Percentiles rank a stretch among this genome's conserved stretches.
phyloP scores from a whole-genome alignment of 2,797 vertebrate genomes.

The Sebastes itinus region DNA sequence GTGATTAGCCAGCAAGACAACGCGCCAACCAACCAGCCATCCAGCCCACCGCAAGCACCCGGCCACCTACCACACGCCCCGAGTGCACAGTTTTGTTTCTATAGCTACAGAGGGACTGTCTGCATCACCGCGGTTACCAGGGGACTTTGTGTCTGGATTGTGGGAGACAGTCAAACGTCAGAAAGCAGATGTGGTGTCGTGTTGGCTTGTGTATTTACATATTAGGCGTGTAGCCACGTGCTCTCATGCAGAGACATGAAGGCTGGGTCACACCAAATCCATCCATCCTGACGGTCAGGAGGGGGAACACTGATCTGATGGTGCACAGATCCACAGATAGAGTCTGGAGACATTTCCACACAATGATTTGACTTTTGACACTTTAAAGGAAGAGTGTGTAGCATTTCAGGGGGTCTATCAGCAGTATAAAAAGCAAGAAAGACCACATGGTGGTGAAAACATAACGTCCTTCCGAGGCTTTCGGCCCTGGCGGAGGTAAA shows the following conservation, averaged over 20 bases:
- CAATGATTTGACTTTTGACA: neutral
- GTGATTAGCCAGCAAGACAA: conserved; percentile 57
- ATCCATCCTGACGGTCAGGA: conserved; percentile 8
- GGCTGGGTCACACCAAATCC: neutral
- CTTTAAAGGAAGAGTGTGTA: neutral
- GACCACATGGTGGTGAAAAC: too few relatives aligned
- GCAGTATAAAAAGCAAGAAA: neutral
- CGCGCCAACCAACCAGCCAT: conserved; percentile 38
- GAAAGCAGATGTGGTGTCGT: conserved; percentile 49
- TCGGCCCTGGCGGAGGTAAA: neutral
- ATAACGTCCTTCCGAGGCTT: too few relatives aligned
- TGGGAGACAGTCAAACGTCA: conserved; percentile 54
- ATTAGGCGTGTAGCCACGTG: conserved; percentile 22
- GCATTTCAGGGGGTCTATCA: neutral
- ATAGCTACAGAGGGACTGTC: conserved; percentile 57
- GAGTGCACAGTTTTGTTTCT: conserved; percentile 54
- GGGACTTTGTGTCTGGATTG: conserved; percentile 56
- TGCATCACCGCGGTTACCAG: conserved; percentile 66
- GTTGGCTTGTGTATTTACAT: conserved; percentile 29
- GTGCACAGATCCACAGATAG: neutral
- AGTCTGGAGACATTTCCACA: neutral
- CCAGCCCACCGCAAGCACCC: conserved; percentile 56
- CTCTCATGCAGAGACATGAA: conserved; percentile 4
- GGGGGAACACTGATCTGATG: neutral
- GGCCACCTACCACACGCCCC: conserved; percentile 63